Base-by-base conservation (phyloP, 2,888 invertebrate genomes). In the Conistra vaccinii region DNA sequence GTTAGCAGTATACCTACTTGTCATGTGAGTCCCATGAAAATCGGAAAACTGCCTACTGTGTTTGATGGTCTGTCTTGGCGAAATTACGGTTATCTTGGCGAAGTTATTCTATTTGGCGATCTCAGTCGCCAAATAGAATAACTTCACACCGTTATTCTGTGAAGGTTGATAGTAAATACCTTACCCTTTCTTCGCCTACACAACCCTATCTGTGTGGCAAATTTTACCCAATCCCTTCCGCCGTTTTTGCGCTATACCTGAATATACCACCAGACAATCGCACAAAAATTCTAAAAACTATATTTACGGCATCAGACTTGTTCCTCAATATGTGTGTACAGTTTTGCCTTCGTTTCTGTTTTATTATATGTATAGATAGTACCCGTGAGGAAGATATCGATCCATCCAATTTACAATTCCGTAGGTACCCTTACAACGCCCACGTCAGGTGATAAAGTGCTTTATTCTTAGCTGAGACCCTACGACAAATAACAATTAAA, bases 401-500 rank as follows among this genome's bases (percentile, higher is more conserved):
- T 42, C 29, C 23, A 20, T 48, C 32, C 45, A 57, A 79, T 75
- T 67, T 57, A 57, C 35, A 62, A 69, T 75, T 67, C 62, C 5
- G 17, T 65, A 42, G 61, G 39, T 60, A 48, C 20, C 62, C 60
- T 45, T 42, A 45, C 39, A 53, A 45, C 51, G 23, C 61, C 79
- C 61, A 79, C 45, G 32, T 45, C 55, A 57, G 66, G 69, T 80
- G 79, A 79, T 67, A 66, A 67, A 79, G 75, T 79, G 42, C 53
- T 45, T 61, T 45, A 69, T 70, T 75, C 58, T 39, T 62, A 66
- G 69, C 26, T 20, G 12, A 23, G 61, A 45, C 35, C 69, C 51
- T 58, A 70, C 55, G 45, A 70, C 79, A 80, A 79, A 79, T 79
- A 75, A 80, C 80, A 80, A 79, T 80, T 80, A 69, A 79, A 79